Base-by-base conservation (phyloP, 2,797 vertebrate genomes). In the Smutsia temminckii region DNA sequence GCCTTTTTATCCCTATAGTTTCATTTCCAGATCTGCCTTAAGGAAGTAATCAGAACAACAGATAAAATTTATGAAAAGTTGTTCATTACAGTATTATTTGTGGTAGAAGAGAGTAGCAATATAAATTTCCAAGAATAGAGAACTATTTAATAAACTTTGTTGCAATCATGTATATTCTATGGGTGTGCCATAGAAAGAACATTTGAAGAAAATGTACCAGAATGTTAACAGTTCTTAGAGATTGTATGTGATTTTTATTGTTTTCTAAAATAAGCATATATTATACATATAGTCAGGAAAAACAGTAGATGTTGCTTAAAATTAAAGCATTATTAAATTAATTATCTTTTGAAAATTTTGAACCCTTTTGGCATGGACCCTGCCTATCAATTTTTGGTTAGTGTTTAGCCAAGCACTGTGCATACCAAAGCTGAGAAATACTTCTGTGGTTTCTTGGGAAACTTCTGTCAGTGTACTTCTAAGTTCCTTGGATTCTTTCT, bases 321-420 rank as follows among this genome's bases (percentile, higher is more conserved):
- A 12, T 46, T 46, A 46, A 46, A 46, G 46, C 2, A 10, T 46
- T 46, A 46, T 46, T 46, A 89, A 59, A 85, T 93, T 72, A 40
- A 85, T 93, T 59, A 40, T 14, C 11, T 66, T 86, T 96, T 86
- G 63, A 93, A 46, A 93, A 74, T 61, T 96, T 87, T 94, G 42
- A 80, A 75, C 53, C 8, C 17, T 88, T 92, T 83, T 81, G 49
- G 34, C 20, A 40, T 23, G 74, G 23, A 71, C 16, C n/a, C 59
- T 92, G 9, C 16, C 29, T 91, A 51, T 66, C 84, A 85, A 42
- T 40, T 84, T 95, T 95, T 93, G 23, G 40, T 95, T 75, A 74
- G 34, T 71, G 21, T 71, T 89, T 91, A 89, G 32, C 85, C 53
- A 69, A 85, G 68, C 27, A 74, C 2, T 72, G 0, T 93, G 34